These are phyloP conservation scores for Nephrotoma flavescens DNA, from an alignment of 2,888 invertebrate species.

Conservation along the genomic window DNA sequence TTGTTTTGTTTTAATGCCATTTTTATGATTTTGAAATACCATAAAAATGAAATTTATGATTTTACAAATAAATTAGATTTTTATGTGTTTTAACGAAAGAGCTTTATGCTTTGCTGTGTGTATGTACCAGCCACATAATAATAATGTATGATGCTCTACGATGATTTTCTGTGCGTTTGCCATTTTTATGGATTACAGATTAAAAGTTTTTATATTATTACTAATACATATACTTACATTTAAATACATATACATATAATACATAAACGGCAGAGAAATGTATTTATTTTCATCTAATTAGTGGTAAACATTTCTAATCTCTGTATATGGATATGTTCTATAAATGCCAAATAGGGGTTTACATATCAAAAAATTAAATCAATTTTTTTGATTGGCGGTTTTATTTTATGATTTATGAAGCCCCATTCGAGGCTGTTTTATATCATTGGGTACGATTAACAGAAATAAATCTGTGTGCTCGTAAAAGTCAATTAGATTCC, in stretches of 20 bases:
- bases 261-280: neutral
- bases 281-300: neutral
- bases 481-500: neutral
- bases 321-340: neutral
- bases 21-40: neutral
- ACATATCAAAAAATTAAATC: neutral
- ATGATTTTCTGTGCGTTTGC: neutral
- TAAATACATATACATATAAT: neutral
- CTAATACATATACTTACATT: neutral
- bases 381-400: neutral
- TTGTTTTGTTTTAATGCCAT: neutral
- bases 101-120: neutral
- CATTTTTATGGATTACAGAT: neutral
- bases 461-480: neutral
- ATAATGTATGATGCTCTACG: neutral
- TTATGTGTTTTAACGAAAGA: neutral
- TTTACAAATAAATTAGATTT: neutral
- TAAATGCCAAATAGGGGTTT: neutral
- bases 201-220: neutral
- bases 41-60: neutral
- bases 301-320: neutral
- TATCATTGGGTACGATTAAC: neutral
- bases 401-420: neutral
- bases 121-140: neutral
- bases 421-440: neutral